Conservation (phyloP, 2,888 invertebrate species). For the Apamea epomidion region DNA sequence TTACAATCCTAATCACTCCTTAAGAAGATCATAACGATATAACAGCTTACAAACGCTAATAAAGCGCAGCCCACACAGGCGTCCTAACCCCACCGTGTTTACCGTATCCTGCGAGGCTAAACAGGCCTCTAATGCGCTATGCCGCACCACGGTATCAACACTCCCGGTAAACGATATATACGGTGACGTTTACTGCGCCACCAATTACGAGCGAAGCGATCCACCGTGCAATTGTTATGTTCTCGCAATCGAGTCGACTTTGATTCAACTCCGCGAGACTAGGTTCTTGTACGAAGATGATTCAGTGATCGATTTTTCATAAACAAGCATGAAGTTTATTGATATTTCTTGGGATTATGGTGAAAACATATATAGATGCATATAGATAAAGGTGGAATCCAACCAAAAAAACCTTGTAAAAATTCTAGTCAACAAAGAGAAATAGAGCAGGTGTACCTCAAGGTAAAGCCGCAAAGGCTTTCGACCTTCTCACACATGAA, state of each 20-base stretch:
- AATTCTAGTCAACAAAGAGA: not conserved
- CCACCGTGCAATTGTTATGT: conserved; percentile 58
- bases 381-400: not conserved
- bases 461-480: conserved; percentile 7
- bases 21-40: conserved; percentile 47
- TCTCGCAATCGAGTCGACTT: conserved; percentile 35
- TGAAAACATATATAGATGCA: not conserved
- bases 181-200: conserved; percentile 51
- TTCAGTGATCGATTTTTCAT: conserved; percentile 3
- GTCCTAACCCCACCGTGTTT: conserved; percentile 33
- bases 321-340: not conserved
- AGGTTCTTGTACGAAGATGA: conserved; percentile 7
- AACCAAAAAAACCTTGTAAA: no score
- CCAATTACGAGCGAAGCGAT: conserved; percentile 53
- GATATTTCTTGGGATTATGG: not conserved
- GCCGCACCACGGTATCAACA: conserved; percentile 47
- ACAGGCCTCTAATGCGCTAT: conserved; percentile 22
- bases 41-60: conserved; percentile 49
- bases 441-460: conserved; percentile 1
- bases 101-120: conserved; percentile 28
- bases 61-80: conserved; percentile 56
- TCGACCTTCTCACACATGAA: conserved; percentile 4
- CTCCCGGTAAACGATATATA: conserved; percentile 57
- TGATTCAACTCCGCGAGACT: conserved; percentile 42
- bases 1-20: conserved; percentile 47